Evolutionary conservation across 2,113 vertebrate species (phyloP).

Genomic region (Crotalus helleri): DNA sequence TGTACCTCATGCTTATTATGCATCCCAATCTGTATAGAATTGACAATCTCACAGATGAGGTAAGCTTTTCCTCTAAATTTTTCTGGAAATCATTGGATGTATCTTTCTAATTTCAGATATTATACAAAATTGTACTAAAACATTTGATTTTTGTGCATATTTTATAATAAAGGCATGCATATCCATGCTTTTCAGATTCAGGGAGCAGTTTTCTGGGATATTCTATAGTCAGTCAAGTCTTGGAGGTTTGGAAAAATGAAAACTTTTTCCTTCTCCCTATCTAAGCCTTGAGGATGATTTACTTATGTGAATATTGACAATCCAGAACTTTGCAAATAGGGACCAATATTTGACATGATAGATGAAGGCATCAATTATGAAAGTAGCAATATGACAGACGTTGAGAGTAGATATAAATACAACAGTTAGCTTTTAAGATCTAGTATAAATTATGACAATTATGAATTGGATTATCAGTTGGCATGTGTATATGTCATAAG

Average conservation of each 20-base stretch:
- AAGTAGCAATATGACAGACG: background rate
- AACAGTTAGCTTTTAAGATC: background rate
- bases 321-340: background rate
- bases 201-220: background rate
- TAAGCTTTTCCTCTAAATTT: constrained; percentile 54
- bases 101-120: background rate
- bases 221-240: background rate
- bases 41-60: constrained; percentile 89
- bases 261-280: background rate
- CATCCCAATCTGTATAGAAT: constrained; percentile 89
- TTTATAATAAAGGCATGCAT: background rate
- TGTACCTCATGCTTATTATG: constrained; percentile 87
- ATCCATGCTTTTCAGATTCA: background rate
- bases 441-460: background rate
- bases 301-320: background rate
- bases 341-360: background rate
- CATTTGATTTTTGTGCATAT: background rate
- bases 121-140: background rate
- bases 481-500: background rate
- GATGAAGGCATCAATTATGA: background rate
- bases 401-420: background rate
- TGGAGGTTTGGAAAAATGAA: background rate
- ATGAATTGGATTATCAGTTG: background rate
- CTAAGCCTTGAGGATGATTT: background rate
- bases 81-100: background rate